Base-by-base conservation (phyloP, 2,888 invertebrate genomes). In the Laspeyria flexula region DNA sequence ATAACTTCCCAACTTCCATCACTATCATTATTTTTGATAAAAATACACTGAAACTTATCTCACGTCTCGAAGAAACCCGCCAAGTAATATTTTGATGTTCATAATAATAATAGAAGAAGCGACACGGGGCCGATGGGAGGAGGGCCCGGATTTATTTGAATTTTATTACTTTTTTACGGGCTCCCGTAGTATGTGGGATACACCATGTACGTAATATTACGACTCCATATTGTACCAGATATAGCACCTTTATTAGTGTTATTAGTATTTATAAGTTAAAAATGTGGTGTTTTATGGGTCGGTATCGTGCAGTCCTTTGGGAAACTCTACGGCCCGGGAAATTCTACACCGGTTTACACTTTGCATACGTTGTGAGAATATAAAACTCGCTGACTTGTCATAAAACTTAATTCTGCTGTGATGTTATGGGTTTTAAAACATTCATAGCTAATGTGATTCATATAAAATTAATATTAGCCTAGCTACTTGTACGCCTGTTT, bases 131-230 rank as follows among this genome's bases (percentile, higher is more conserved):
- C 42, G 45, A 63, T 77, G 84, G 85, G 84, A 61, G 71, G 68
- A 67, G 79, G 81, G 82, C 73, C 67, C 71, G 86, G 89, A 90
- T 90, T 90, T 90, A 90, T 90, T 86, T 77, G 75, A 75, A 81
- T 91, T 91, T 91, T 91, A 91, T 90, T 90, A 89, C 91, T 84
- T 89, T 90, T 91, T 90, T 89, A 89, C 86, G 90, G 82, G 79
- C 68, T 77, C n/a, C 77, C 78, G 65, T 72, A 71, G 79, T 80
- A 75, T 75, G 74, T 74, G 69, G 71, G 71, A 79, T 79, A 81
- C 81, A 82, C 75, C 77, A 75, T 74, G 73, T 73, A 75, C 74
- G 73, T 73, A 65, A 72, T 74, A 79, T 78, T 84, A 83, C 80
- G 81, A 81, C 77, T 74, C 66, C 71, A 73, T 73, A 77, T 73